Percentiles rank a stretch among this genome's conserved stretches.
These are phyloP conservation scores for Cataglyphis rosenhaueri DNA, from an alignment of 2,888 invertebrate genomes.

Conservation along the genomic window DNA sequence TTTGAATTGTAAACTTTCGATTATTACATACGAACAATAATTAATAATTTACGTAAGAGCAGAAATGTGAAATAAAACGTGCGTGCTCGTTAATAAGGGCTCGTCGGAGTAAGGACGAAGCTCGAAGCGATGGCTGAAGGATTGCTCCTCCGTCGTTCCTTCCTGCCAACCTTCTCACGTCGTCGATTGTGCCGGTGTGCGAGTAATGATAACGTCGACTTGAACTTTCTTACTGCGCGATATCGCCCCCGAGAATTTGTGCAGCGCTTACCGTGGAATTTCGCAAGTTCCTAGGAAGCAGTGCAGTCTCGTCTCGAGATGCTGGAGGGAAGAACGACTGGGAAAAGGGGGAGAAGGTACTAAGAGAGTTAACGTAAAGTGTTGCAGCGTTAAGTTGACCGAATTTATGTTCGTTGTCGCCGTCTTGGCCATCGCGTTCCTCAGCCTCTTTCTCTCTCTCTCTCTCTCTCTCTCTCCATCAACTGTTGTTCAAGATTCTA, in stretches of 20 bases:
- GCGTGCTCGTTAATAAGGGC: neutral
- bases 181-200: conserved; percentile 45
- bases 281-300: conserved; percentile 54
- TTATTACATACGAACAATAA: neutral
- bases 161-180: conserved; percentile 19
- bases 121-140: conserved; percentile 23
- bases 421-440: conserved; percentile 33
- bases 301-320: conserved; percentile 25
- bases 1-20: neutral
- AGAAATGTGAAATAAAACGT: neutral
- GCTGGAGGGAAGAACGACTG: conserved; percentile 9
- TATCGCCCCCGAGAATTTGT: conserved; percentile 59
- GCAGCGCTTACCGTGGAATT: conserved; percentile 57
- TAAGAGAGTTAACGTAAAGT: conserved; percentile 59
- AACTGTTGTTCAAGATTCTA: conserved; percentile 34
- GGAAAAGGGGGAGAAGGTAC: neutral
- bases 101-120: neutral
- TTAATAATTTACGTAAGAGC: neutral
- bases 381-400: conserved; percentile 68
- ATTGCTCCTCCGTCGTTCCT: conserved; percentile 18
- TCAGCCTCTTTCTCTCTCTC: neutral
- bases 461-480: neutral
- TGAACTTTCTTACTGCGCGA: conserved; percentile 59
- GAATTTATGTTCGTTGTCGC: conserved; percentile 66
- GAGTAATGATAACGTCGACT: conserved; percentile 62